A percentile compares a stretch with the other conserved stretches of the same genome.
These are phyloP conservation scores for Hyles euphorbiae DNA, from an alignment of 1,140 invertebrate genomes.

Conservation along the genomic window DNA sequence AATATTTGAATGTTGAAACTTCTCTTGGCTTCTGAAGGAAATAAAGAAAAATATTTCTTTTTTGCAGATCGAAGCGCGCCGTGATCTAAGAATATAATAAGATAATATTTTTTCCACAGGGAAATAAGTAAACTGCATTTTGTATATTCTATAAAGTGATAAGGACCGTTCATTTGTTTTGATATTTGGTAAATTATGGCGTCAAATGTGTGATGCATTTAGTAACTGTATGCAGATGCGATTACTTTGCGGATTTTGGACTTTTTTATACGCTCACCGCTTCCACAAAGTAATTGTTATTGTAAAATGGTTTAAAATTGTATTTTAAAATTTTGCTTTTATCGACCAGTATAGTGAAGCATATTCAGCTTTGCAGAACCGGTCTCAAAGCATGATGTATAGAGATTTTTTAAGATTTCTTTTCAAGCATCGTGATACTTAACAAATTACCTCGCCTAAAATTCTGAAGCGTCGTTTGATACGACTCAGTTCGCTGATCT, in stretches of 20 bases:
- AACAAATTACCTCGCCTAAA: slow-evolving; percentile 32
- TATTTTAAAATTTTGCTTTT: slow-evolving; percentile 68
- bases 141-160: slow-evolving; percentile 77
- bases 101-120: slow-evolving; percentile 76
- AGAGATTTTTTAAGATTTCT: slow-evolving; percentile 73
- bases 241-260: slow-evolving; percentile 71
- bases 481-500: slow-evolving; percentile 1
- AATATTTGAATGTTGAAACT: too few relatives aligned
- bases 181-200: slow-evolving; percentile 73
- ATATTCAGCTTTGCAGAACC: slow-evolving; percentile 51
- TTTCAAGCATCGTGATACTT: slow-evolving; percentile 61
- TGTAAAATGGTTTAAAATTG: slow-evolving; percentile 58
- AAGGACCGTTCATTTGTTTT: slow-evolving; percentile 74
- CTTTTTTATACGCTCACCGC: slow-evolving; percentile 72
- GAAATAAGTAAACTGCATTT: slow-evolving; percentile 77
- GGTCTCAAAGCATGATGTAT: slow-evolving; percentile 69
- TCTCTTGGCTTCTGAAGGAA: neutral
- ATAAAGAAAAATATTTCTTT: slow-evolving; percentile 23
- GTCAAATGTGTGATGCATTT: slow-evolving; percentile 66
- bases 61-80: slow-evolving; percentile 72
- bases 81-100: slow-evolving; percentile 76
- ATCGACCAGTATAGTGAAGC: slow-evolving; percentile 57
- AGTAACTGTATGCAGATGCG: slow-evolving; percentile 52
- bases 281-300: slow-evolving; percentile 65
- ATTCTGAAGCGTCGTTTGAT: slow-evolving; percentile 2